A percentile compares a stretch with the other conserved stretches of the same genome.
Evolutionary conservation across 2,888 invertebrate species (phyloP).

Genomic region (Synergus gifuensis): DNA sequence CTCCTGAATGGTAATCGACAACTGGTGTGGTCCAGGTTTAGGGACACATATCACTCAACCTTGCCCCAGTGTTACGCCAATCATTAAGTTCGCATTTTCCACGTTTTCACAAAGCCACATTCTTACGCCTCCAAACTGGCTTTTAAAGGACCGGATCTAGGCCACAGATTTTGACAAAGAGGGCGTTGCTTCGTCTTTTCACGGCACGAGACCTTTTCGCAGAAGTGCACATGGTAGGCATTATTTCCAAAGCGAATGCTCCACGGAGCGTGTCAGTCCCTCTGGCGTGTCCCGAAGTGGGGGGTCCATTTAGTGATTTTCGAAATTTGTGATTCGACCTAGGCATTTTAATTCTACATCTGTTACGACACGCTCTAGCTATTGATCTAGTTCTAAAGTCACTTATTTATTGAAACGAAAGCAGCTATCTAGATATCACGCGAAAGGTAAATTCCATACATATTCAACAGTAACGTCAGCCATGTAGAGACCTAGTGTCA

Average conservation of each 20-base stretch:
- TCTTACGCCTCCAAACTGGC: neutral
- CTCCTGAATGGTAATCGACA: neutral
- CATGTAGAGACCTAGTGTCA: neutral
- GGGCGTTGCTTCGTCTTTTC: constrained; percentile 9
- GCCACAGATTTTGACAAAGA: neutral
- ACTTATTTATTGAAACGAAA: constrained; percentile 53
- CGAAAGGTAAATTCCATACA: constrained; percentile 40
- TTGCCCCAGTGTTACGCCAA: neutral
- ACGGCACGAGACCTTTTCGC: constrained; percentile 35
- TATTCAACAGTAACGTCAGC: constrained; percentile 32
- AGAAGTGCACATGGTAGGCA: constrained; percentile 50
- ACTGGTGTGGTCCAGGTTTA: constrained; percentile 34
- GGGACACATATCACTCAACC: neutral
- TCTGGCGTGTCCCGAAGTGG: constrained; percentile 41
- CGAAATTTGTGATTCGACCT: constrained; percentile 13
- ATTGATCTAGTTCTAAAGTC: constrained; percentile 48
- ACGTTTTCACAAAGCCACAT: constrained; percentile 16
- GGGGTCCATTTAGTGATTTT: constrained; percentile 15
- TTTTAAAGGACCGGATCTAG: constrained; percentile 20
- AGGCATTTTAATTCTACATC: constrained; percentile 48
- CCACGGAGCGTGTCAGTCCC: constrained; percentile 62
- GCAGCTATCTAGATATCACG: constrained; percentile 40
- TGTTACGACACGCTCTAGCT: constrained; percentile 47
- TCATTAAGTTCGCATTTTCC: constrained; percentile 20
- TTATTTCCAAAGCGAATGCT: constrained; percentile 57